These are phyloP conservation scores for Tenebrosternarchus preto DNA, from an alignment of 2,113 vertebrate species.

Conservation along the genomic window DNA sequence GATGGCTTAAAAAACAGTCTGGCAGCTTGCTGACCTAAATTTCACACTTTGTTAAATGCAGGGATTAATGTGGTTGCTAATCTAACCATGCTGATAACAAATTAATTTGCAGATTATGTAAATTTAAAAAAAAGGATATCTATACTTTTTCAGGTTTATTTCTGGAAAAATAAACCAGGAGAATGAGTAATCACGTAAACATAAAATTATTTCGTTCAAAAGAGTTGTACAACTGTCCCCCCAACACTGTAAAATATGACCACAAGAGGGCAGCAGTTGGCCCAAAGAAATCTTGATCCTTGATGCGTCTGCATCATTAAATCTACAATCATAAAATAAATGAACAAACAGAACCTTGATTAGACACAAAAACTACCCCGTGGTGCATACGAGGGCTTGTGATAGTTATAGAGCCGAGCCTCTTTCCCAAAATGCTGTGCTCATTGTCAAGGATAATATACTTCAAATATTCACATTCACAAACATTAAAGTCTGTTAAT, in stretches of 20 bases:
- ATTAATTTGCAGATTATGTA: constrained; percentile 36
- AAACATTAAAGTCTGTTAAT: too few species aligned
- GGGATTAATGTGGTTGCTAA: constrained; percentile 40
- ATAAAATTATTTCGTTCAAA: not conserved
- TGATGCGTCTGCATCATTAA: not conserved
- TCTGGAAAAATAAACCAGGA: too few species aligned
- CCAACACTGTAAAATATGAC: not conserved
- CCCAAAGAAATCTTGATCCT: not conserved
- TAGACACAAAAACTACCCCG: not conserved
- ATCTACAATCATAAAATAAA: not conserved
- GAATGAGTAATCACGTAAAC: not conserved
- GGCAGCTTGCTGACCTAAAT: constrained; percentile 58
- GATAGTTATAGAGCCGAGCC: too few species aligned
- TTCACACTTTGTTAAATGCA: constrained; percentile 43
- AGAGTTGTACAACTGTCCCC: not conserved
- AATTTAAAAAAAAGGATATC: not conserved
- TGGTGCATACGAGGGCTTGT: too few species aligned
- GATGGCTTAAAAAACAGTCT: constrained; percentile 33
- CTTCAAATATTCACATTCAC: too few species aligned
- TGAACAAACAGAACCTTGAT: not conserved
- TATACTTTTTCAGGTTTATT: too few species aligned
- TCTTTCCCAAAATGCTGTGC: too few species aligned
- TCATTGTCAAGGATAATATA: too few species aligned
- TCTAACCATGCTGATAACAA: constrained; percentile 39
- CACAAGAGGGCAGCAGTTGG: constrained; percentile 43